These are phyloP conservation scores for Ophion obscuratus DNA, from an alignment of 2,888 invertebrate genomes.

Conservation along the genomic window DNA sequence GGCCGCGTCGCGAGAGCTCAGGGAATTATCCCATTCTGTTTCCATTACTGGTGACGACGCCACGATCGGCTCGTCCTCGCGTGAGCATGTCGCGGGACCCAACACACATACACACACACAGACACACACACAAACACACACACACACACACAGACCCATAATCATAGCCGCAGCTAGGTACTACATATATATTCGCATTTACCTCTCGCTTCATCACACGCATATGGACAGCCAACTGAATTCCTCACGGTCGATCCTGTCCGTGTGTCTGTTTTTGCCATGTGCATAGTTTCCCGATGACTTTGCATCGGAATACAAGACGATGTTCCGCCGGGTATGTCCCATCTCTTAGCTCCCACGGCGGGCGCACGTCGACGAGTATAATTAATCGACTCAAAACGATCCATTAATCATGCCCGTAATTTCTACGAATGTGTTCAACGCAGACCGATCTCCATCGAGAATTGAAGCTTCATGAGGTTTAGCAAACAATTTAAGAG, in stretches of 20 bases:
- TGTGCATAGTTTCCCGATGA: slow-evolving; percentile 24
- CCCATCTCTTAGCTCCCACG: slow-evolving; percentile 33
- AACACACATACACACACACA: slow-evolving; percentile 3
- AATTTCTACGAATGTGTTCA: slow-evolving; percentile 6
- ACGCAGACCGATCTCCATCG: not conserved
- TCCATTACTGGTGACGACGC: slow-evolving; percentile 77
- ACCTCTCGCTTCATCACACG: not conserved
- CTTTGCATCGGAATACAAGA: slow-evolving; percentile 37
- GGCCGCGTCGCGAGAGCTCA: slow-evolving; percentile 76
- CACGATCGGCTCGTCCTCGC: slow-evolving; percentile 59
- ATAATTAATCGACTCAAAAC: slow-evolving; percentile 67
- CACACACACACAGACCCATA: not conserved
- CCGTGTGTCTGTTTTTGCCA: not conserved
- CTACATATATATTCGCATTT: not conserved
- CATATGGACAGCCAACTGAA: slow-evolving; percentile 9
- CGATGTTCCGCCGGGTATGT: slow-evolving; percentile 36
- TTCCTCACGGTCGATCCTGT: not conserved
- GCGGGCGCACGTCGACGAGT: slow-evolving; percentile 45
- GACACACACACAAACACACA: slow-evolving; percentile 15
- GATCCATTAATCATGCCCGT: slow-evolving; percentile 12
- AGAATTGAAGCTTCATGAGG: not conserved
- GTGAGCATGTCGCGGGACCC: slow-evolving; percentile 23
- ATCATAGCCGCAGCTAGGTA: not conserved
- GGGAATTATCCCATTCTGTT: slow-evolving; percentile 82
- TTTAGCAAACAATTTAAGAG: not conserved